Percentiles rank a stretch among this genome's conserved stretches.
Evolutionary conservation across 1,140 invertebrate species (phyloP).

Genomic region (Andrena cerasifolii): DNA sequence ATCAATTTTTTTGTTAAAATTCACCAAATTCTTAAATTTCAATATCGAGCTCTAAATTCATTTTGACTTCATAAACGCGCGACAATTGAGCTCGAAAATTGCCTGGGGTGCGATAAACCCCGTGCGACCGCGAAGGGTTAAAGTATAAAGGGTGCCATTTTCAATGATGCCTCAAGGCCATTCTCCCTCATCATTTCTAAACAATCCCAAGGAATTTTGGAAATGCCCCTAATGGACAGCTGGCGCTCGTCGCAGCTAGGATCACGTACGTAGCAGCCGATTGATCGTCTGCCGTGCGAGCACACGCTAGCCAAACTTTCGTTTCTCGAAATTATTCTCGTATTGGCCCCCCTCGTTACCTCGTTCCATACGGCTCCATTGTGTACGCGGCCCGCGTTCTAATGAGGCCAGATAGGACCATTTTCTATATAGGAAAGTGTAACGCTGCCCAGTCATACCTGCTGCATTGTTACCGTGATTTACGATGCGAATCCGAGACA

Average conservation of each 20-base stretch:
- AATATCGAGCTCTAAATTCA: no score
- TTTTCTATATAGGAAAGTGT: not conserved
- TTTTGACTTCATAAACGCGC: no score
- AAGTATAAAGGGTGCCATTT: no score
- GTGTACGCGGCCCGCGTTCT: not conserved
- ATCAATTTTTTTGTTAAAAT: no score
- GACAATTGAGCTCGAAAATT: no score
- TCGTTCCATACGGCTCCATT: not conserved
- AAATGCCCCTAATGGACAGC: not conserved
- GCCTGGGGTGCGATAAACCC: no score
- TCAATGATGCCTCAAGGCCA: no score
- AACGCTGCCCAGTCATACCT: not conserved
- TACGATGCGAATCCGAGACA: not conserved
- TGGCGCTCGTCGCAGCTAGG: not conserved
- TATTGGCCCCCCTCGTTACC: not conserved
- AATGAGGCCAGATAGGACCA: not conserved
- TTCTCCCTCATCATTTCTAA: not conserved
- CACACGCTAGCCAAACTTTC: slow-evolving; percentile 1
- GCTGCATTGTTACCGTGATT: slow-evolving; percentile 4
- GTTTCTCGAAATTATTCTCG: slow-evolving; percentile 8
- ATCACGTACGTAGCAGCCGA: not conserved
- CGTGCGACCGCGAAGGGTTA: no score
- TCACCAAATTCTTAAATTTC: no score
- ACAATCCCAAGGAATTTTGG: not conserved
- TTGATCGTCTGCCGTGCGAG: not conserved